Base-by-base conservation (phyloP, 1,140 invertebrate genomes). In the Brachionus paranguensis region DNA sequence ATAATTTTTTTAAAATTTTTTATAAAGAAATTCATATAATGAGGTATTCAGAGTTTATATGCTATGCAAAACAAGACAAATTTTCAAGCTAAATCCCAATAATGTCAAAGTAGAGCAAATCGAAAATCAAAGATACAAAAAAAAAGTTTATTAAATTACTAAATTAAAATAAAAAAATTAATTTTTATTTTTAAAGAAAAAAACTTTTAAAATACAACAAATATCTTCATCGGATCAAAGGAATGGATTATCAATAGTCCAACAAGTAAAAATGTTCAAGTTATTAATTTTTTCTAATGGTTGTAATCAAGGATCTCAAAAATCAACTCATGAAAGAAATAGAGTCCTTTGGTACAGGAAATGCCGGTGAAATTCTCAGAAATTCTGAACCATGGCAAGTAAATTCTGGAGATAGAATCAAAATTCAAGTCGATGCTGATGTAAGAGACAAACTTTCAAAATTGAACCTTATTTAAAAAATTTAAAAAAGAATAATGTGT, bases 281-380 rank as follows among this genome's bases (percentile, higher is more conserved):
- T 37, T 6, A 7, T 6, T 37, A 37, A 37, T 37, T 37, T 7
- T 37, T 37, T 37, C 33, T 37, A 37, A 6, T 37, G 33, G 33
- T 7, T 37, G 33, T 70, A 70, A 29, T 33, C 3, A 37, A 70
- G 65, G 37, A 33, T 33, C 65, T 70, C 12, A 33, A 41, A 70
- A 70, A 11, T 70, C 27, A 70, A 70, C 37, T 70, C 7, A 70
- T 70, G 65, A 70, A 14, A 70, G 65, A 70, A 70, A 70, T 70
- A 14, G 27, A 33, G 24, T 14, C 11, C 6, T 37, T 41, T n/a
- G 37, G 65, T 41, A 29, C 7, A 70, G 27, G 12, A 41, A 70
- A 70, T 7, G 12, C 27, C 14, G 3, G 14, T 17, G 12, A 68
- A 12, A 33, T 68, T n/a, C 33, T 68, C 4, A 68, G 29, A 68